Percentiles rank a stretch among this genome's conserved stretches.
phyloP scores from a whole-genome alignment of 2,113 vertebrate species.

The Romanogobio albipinnatus region DNA sequence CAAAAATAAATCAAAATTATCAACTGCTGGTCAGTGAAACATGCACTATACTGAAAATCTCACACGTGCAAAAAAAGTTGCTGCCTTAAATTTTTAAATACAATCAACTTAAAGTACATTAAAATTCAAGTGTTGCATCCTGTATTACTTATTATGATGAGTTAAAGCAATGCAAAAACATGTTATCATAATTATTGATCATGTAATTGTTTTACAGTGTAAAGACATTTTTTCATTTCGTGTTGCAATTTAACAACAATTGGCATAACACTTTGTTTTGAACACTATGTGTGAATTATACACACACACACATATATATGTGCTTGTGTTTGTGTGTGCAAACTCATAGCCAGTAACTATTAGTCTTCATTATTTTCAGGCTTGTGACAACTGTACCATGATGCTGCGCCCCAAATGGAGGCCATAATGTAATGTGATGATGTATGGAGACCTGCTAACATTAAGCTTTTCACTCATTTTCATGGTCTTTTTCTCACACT shows the following conservation, averaged over 20 bases:
- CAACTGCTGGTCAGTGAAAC: constrained; percentile 42
- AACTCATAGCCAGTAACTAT: constrained; percentile 84
- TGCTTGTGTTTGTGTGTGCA: constrained; percentile 4
- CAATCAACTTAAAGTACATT: too few species aligned
- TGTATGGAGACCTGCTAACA: constrained; percentile 92
- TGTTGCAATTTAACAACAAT: too few species aligned
- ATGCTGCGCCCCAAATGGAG: constrained; percentile 90
- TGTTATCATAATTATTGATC: too few species aligned
- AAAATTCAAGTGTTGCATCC: too few species aligned
- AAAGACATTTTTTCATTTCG: too few species aligned
- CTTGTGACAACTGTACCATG: constrained; percentile 90
- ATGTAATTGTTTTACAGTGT: too few species aligned
- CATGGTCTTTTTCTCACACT: constrained; percentile 67
- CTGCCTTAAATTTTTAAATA: too few species aligned
- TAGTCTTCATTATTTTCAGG: constrained; percentile 95
- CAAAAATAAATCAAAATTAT: constrained; percentile 56
- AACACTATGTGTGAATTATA: too few species aligned
- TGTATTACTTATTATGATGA: too few species aligned
- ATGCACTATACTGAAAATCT: constrained; percentile 28
- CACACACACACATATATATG: too few species aligned
- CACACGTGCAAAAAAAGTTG: background rate
- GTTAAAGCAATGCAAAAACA: too few species aligned
- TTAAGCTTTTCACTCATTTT: constrained; percentile 73
- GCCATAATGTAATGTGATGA: constrained; percentile 92
- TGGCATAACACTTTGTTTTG: too few species aligned